Base-by-base conservation (phyloP, 2,113 vertebrate genomes). In the Hiodon alosoides region DNA sequence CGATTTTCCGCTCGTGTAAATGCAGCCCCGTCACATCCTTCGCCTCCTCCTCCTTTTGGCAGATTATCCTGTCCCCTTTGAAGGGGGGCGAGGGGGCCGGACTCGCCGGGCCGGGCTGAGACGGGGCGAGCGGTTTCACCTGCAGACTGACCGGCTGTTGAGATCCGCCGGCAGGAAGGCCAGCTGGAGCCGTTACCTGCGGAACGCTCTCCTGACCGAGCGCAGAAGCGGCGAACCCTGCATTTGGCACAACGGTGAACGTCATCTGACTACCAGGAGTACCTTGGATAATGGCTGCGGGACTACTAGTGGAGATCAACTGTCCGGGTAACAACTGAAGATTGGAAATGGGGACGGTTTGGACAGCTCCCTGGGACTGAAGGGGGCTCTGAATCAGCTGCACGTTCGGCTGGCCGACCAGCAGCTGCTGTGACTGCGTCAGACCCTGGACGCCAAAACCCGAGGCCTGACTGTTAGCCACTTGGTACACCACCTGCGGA, bases 11-110 rank as follows among this genome's bases (percentile, higher is more conserved):
- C 82, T 99, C 97, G 4, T 99, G 97, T 84, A 98, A 87, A 73
- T 99, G 96, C 87, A 99, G 94, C 89, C 96, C 97, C 74, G 97
- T 96, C 83, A 94, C 95, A 74, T 98, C 97, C 87, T 98, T 99
- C 86, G 97, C 97, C 90, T 99, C 96, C 91, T 99, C 97, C 90
- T 99, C 97, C 90, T 99, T 99, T 91, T 99, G 96, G 93, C 97
- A 99, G 89, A 99, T 98, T 77, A 99, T 99, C 89, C 95, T 97
- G 92, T 99, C 97, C 86, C 96, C 97, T 93, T 94, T 91, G 80
- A 99, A 95, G n/a, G 93, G 94, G 76, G 93, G 91, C 77, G 90
- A 89, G 85, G 90, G 88, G 79, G 86, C 86, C 79, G 90, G 89
- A 78, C 91, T 93, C 2, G 88, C 77, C 72, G 93, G 91, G 89